Evolutionary conservation across 2,888 invertebrate species (phyloP), one percentile per base, ranked within the genome.

Genomic region (Hirtodrosophila duncani): DNA sequence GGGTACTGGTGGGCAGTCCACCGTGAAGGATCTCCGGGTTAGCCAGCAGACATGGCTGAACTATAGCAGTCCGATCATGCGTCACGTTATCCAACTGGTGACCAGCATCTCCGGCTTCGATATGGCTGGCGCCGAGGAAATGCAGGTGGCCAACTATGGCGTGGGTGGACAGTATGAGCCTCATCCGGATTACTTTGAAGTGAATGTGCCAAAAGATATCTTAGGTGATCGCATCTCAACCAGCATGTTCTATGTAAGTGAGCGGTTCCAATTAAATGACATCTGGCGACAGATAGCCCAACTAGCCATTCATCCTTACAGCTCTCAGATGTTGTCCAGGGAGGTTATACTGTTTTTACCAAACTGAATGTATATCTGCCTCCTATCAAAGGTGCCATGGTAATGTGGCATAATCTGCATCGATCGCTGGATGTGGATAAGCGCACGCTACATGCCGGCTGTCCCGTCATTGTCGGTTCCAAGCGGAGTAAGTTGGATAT

Each of bases 141-240:
- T 99, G 68, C 99, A 99, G 88, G 94, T 99, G 38, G 98, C 97
- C 58, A 99, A 99, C 88, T 99, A 99, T 87, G 98, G 99, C 7
- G 94, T 99, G 65, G 99, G 98, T 1, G 99, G 99, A 0, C 98
- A 98, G 85, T 99, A 99, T 85, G 97, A 96, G 78, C 97, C 98
- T 5, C 99, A 99, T 88, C 96, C 91, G 85, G 98, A 95, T 84
- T 95, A 93, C 81, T 92, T 94, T 0, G 89, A 95, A 93, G 17
- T 0, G 0, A 3, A 17, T 0, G 0, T 57, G 8, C 10, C 39
- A 0, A 2, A 3, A 0, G 1, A 13, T 0, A 60, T 5, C 3
- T 0, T 3, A 0, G 83, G 81, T 3, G 56, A 99, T 88, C 90
- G 99, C 78, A 98, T 99, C 74, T 96, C 98, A 1, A 99, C 99